A percentile compares a stretch with the other conserved stretches of the same genome.
phyloP scores from a whole-genome alignment of 2,888 invertebrate species.

The Halictus ligatus region DNA sequence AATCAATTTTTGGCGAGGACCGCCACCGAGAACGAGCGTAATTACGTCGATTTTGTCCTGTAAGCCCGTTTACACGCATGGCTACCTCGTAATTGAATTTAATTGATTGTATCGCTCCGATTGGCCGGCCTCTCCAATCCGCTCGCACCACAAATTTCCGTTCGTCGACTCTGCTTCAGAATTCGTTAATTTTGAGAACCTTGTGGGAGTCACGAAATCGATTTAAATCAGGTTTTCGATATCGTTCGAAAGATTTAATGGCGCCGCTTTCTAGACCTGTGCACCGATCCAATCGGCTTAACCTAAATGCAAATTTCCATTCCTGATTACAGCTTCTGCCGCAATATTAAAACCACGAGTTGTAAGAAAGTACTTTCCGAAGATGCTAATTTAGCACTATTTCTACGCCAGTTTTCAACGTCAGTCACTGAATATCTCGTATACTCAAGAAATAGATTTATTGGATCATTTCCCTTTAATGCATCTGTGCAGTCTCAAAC shows the following conservation, averaged over 20 bases:
- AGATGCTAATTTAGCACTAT: neutral
- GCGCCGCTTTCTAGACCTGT: neutral
- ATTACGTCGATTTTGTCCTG: constrained; percentile 61
- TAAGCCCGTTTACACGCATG: constrained; percentile 52
- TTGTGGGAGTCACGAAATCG: neutral
- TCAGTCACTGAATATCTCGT: too few relatives aligned
- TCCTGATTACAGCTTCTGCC: neutral
- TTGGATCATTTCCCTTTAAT: too few relatives aligned
- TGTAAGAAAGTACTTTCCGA: neutral
- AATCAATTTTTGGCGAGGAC: constrained; percentile 56
- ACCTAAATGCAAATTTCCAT: neutral
- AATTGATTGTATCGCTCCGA: constrained; percentile 62
- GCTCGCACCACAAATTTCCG: constrained; percentile 18
- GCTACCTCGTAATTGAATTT: constrained; percentile 61
- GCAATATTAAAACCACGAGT: neutral
- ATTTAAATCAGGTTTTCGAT: neutral
- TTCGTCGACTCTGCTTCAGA: neutral
- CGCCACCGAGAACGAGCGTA: constrained; percentile 43
- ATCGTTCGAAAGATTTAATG: neutral
- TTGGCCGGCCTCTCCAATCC: neutral
- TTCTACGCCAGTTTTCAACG: neutral
- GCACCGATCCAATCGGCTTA: neutral
- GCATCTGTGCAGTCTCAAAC: too few relatives aligned
- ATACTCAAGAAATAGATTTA: too few relatives aligned
- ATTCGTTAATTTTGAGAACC: constrained; percentile 10